Evolutionary conservation across 2,888 invertebrate species (phyloP).

Genomic region (Osedax fenrisi): DNA sequence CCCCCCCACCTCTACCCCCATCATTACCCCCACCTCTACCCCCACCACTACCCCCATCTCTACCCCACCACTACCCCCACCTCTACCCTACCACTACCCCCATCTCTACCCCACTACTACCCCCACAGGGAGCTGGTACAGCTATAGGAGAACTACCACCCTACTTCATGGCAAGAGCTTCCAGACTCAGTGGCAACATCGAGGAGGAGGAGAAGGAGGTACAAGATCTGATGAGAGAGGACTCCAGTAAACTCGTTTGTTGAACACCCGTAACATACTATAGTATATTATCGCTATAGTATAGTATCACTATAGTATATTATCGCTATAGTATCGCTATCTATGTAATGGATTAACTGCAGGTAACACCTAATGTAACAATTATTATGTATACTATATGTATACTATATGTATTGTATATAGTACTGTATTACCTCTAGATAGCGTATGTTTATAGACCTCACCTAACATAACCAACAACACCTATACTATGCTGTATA

Average conservation of each 20-base stretch:
- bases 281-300: no score
- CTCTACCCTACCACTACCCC: not conserved
- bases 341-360: no score
- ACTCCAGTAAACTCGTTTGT: not conserved
- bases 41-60: not conserved
- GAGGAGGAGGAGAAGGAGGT: slow-evolving; percentile 51
- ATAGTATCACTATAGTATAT: no score
- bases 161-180: slow-evolving; percentile 96
- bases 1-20: not conserved
- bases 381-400: no score
- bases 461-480: no score
- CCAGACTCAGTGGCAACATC: slow-evolving; percentile 52
- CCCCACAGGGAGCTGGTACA: slow-evolving; percentile 59
- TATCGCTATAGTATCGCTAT: no score
- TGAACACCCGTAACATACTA: no score
- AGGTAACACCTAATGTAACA: no score
- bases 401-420: no score
- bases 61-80: not conserved
- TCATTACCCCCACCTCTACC: not conserved
- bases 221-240: slow-evolving; percentile 44
- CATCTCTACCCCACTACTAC: not conserved
- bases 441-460: no score
- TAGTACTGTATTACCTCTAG: no score
- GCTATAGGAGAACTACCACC: slow-evolving; percentile 97
- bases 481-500: no score